Evolutionary conservation across 2,888 invertebrate species (phyloP).

Genomic region (Lamellibrachia satsuma): DNA sequence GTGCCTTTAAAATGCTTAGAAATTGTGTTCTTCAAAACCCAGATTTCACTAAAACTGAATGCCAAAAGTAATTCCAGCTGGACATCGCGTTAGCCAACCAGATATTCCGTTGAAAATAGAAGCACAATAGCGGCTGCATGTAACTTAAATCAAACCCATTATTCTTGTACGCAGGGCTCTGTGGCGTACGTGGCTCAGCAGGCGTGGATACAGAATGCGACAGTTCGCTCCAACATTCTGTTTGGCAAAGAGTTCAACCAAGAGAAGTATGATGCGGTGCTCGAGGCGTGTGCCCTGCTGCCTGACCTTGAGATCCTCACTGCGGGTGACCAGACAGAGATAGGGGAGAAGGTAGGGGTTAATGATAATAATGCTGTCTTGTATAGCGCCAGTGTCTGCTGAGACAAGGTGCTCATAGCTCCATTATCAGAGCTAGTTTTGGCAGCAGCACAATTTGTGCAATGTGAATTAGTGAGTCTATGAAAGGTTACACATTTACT

Average conservation of each 20-base stretch:
- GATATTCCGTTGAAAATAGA: not conserved
- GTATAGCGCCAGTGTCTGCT: too few species aligned
- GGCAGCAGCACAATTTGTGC: too few species aligned
- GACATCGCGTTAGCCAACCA: not conserved
- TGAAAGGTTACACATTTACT: too few species aligned
- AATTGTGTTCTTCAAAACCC: not conserved
- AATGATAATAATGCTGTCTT: too few species aligned
- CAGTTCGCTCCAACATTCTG: conserved; percentile 89
- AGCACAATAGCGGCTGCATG: not conserved
- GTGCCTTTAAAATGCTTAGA: not conserved
- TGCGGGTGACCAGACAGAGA: conserved; percentile 94
- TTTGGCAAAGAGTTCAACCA: conserved; percentile 83
- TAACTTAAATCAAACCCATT: not conserved
- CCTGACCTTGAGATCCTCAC: conserved; percentile 89
- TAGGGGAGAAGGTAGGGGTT: conserved; percentile 83
- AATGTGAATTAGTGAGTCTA: too few species aligned
- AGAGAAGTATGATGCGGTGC: conserved; percentile 78
- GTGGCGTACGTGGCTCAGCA: conserved; percentile 70
- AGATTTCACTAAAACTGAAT: not conserved
- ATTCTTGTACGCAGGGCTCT: conserved; percentile 58
- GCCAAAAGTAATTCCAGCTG: not conserved
- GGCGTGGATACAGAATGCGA: conserved; percentile 98
- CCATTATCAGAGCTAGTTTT: too few species aligned
- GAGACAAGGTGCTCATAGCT: too few species aligned
- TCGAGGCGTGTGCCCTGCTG: conserved; percentile 89